Percentiles rank a stretch among this genome's conserved stretches.
Evolutionary conservation across 2,797 vertebrate species (phyloP).

Genomic region (Lepidocolaptes lacrymiger): DNA sequence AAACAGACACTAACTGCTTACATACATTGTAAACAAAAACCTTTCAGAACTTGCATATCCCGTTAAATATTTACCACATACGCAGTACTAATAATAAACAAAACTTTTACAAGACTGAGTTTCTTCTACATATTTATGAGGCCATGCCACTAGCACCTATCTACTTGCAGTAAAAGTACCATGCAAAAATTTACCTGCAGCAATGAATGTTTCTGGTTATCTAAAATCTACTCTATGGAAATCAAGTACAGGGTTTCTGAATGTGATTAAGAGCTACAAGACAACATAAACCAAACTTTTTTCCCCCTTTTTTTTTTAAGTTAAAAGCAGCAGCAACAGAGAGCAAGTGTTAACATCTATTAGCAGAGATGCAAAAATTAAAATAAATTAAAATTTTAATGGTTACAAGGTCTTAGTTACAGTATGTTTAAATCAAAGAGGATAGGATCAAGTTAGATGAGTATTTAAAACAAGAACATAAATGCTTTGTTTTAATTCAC

Average conservation of each 20-base stretch:
- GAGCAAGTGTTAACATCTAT: constrained; percentile 8
- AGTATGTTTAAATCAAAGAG: constrained; percentile 28
- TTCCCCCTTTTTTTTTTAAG: neutral
- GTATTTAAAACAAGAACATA: neutral
- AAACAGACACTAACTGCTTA: neutral
- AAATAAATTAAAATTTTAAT: constrained; percentile 12
- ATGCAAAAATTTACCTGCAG: constrained; percentile 3
- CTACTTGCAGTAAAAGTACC: neutral
- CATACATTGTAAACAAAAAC: neutral
- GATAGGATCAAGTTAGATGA: constrained; percentile 11
- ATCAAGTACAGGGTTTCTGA: constrained; percentile 8
- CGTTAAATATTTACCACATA: neutral
- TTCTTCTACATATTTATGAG: neutral
- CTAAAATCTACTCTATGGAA: constrained; percentile 47
- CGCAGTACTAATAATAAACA: neutral
- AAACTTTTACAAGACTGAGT: neutral
- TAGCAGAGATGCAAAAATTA: constrained; percentile 26
- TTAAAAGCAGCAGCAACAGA: constrained; percentile 23
- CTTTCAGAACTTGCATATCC: neutral
- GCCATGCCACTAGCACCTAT: neutral
- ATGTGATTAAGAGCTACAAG: constrained; percentile 10
- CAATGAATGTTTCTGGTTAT: constrained; percentile 21
- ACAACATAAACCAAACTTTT: neutral
- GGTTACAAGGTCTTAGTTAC: neutral
- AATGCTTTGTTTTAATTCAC: constrained; percentile 19